Evolutionary conservation across 2,113 vertebrate species (phyloP), one percentile per base, ranked within the genome.

Genomic region (Ardeotis arabs): DNA sequence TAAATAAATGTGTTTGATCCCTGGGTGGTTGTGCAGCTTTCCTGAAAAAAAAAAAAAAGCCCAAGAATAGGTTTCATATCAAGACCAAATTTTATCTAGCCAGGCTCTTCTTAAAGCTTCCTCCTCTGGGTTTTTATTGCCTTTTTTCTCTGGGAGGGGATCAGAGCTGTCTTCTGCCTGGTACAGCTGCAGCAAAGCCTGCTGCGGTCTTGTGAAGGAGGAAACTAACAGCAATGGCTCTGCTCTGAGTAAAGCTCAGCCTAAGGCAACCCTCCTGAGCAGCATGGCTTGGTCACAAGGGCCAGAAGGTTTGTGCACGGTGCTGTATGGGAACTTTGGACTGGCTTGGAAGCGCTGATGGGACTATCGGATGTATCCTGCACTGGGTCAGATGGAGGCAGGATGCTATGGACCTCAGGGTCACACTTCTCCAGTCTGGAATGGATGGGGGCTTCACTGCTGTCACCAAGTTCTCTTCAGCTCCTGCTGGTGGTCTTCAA

Each of bases 121-220:
- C 31, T 25, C 16, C 29, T 22, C 2, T 2, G 3, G 50, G 56
- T 18, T 52, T 91, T 85, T 69, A 16, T 10, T 29, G 24, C 1
- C 17, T 56, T 35, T 74, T 6, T 6, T 60, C 35, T 22, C 37
- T 44, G 50, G 37, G 31, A 35, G 37, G 45, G 24, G 28, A 7
- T 20, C 27, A 7, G 89, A 56, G 91, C 59, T 23, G 66, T 33
- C 12, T 5, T 7, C 24, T 31, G 6, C 4, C 37, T 19, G 13
- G 11, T 63, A 3, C 0, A 2, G 74, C 64, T 87, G 60, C 47
- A 60, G 64, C 28, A 23, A 60, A 76, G 37, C 33, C 28, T 53
- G 2, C 24, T 0, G 3, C 22, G 41, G 20, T 1, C 33, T 29
- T 0, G 0, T 0, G 5, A 7, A n/a, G 78, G 77, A 77, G 47